phyloP scores from a whole-genome alignment of 1,140 invertebrate species.

The Drosophila nikananu region DNA sequence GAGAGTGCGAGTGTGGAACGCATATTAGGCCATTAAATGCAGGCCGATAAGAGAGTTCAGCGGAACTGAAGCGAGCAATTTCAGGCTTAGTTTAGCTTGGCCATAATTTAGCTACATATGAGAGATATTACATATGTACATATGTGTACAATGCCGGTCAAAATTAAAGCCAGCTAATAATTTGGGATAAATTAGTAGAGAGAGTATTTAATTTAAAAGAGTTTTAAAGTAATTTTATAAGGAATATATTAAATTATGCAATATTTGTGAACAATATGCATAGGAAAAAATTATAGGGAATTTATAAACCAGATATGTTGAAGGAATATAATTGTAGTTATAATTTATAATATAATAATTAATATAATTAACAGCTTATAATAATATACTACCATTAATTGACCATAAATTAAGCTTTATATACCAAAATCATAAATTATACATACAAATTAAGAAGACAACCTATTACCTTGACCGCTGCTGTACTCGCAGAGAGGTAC shows the following conservation, averaged over 20 bases:
- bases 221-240: background rate
- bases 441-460: too few relatives aligned
- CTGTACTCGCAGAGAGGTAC: background rate
- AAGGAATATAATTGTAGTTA: background rate
- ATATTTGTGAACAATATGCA: background rate
- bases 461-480: background rate
- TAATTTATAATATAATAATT: too few relatives aligned
- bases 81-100: conserved; percentile 75
- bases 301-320: background rate
- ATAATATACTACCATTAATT: background rate
- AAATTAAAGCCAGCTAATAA: too few relatives aligned
- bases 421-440: background rate
- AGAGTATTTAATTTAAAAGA: background rate
- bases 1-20: conserved; percentile 39
- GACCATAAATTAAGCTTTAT: background rate
- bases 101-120: conserved; percentile 8
- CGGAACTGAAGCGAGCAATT: conserved; percentile 82
- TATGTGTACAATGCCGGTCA: background rate
- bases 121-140: background rate
- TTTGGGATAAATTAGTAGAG: background rate
- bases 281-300: background rate
- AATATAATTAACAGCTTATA: background rate
- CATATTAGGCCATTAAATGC: conserved; percentile 80
- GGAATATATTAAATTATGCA: background rate
- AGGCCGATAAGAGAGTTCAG: conserved; percentile 83